Evolutionary conservation across 2,888 invertebrate genomes (phyloP).

Genomic region (Nomada goodeniana): DNA sequence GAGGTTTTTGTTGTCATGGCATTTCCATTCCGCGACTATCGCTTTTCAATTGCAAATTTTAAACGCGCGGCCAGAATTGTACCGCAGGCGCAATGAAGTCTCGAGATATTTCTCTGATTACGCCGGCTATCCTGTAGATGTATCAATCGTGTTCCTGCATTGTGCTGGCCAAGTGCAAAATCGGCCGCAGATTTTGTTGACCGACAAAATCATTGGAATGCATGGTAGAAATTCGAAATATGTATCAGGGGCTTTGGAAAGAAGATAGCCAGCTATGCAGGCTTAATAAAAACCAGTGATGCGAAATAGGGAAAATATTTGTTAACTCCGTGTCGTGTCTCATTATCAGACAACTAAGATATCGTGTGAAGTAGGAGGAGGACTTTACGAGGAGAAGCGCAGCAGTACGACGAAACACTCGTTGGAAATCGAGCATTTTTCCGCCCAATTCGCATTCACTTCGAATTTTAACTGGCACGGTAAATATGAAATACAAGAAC

Average conservation of each 20-base stretch:
- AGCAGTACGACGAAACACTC: background rate
- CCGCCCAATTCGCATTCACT: background rate
- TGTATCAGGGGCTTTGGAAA: background rate
- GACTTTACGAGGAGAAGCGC: constrained; percentile 6
- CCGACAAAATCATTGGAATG: background rate
- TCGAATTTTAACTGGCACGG: background rate
- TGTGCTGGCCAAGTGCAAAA: too few species aligned
- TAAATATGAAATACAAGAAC: background rate
- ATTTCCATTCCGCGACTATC: constrained; percentile 32
- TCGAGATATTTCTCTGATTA: background rate
- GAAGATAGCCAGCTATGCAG: background rate
- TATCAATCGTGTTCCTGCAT: too few species aligned
- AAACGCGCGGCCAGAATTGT: background rate
- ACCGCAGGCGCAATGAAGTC: background rate
- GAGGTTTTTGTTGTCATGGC: constrained; percentile 41
- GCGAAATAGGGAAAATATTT: constrained; percentile 5
- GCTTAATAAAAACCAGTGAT: background rate
- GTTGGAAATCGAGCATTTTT: background rate
- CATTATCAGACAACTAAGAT: constrained; percentile 38
- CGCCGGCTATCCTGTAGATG: background rate
- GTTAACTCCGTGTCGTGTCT: background rate
- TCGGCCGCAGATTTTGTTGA: background rate
- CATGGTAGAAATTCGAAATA: background rate
- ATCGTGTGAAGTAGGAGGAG: constrained; percentile 36
- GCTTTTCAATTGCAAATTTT: constrained; percentile 39